Evolutionary conservation across 2,797 vertebrate species (phyloP).

Genomic region (Poeciliopsis paucimaculata): DNA sequence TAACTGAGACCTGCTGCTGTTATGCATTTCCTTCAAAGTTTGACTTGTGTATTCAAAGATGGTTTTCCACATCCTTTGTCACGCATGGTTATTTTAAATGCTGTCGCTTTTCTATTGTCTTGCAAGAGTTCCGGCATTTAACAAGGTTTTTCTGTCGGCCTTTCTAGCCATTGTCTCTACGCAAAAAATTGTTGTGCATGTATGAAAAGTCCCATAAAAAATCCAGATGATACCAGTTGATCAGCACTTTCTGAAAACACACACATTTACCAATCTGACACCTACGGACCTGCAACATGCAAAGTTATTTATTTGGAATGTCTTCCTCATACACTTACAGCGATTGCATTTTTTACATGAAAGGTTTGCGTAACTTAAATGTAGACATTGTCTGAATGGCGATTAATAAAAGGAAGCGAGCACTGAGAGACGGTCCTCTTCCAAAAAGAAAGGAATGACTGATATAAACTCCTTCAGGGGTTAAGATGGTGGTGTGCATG

Average conservation of each 20-base stretch:
- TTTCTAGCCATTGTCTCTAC: background rate
- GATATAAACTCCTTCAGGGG: conserved; percentile 74
- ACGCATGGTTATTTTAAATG: background rate
- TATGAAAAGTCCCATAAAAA: background rate
- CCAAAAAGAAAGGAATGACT: conserved; percentile 64
- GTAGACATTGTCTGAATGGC: conserved; percentile 41
- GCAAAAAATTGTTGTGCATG: background rate
- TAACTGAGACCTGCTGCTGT: background rate
- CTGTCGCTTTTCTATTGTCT: background rate
- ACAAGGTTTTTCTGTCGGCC: background rate
- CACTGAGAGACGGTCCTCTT: conserved; percentile 59
- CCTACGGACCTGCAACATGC: background rate
- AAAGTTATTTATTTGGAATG: background rate
- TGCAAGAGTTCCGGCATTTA: background rate
- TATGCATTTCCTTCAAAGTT: background rate
- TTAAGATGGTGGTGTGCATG: conserved; percentile 74
- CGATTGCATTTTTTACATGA: background rate
- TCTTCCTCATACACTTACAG: background rate
- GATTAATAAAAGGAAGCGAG: conserved; percentile 65
- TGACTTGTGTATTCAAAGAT: background rate
- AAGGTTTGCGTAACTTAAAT: conserved; percentile 43
- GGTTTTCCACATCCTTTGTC: background rate
- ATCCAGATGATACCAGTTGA: background rate
- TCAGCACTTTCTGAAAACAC: background rate
- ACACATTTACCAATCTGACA: background rate